Conservation (phyloP, 2,113 vertebrate genomes). For the Oncorhynchus nerka region DNA sequence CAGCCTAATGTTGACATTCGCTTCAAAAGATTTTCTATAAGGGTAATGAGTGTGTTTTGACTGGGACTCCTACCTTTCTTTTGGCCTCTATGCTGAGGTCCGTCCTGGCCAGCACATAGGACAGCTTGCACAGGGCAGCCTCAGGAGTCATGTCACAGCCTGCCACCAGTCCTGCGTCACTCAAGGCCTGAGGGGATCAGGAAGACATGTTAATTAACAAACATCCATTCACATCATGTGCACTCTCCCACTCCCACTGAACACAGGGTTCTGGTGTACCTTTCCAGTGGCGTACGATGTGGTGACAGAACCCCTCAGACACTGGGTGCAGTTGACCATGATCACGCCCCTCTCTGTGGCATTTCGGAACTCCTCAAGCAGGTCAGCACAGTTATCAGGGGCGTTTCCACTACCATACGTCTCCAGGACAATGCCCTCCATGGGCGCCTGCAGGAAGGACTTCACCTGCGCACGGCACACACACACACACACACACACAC, state of each 20-base stretch:
- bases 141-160: slow-evolving; percentile 96
- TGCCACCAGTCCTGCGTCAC: slow-evolving; percentile 77
- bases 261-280: slow-evolving; percentile 57
- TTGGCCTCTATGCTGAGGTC: slow-evolving; percentile 69
- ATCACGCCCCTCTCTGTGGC: slow-evolving; percentile 77
- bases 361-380: slow-evolving; percentile 80
- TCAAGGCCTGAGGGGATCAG: slow-evolving; percentile 45
- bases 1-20: no score
- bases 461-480: slow-evolving; percentile 77
- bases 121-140: slow-evolving; percentile 91
- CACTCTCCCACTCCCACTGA: background rate
- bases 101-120: slow-evolving; percentile 81
- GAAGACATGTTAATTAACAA: background rate
- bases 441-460: slow-evolving; percentile 89
- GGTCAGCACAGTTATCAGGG: slow-evolving; percentile 82
- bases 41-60: no score
- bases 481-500: background rate
- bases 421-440: slow-evolving; percentile 92
- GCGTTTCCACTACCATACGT: slow-evolving; percentile 92
- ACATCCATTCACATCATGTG: background rate
- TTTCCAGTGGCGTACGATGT: slow-evolving; percentile 81
- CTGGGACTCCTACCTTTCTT: slow-evolving; percentile 75
- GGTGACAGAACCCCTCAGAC: slow-evolving; percentile 85
- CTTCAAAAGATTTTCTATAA: no score
- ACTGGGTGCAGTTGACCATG: slow-evolving; percentile 93